These are phyloP conservation scores for Mythimna albipuncta DNA, from an alignment of 2,888 invertebrate species.

Conservation along the genomic window DNA sequence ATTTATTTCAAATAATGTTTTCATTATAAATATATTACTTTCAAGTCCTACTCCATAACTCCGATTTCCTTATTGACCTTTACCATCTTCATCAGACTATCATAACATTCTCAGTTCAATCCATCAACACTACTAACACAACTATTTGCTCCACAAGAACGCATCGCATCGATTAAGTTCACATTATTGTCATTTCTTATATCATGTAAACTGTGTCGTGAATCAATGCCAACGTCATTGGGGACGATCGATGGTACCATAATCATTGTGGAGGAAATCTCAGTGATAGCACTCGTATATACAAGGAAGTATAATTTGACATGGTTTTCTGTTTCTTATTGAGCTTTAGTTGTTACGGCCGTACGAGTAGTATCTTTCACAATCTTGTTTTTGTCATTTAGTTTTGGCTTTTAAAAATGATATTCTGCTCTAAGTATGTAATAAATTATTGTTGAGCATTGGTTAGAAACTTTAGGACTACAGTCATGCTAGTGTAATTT, in stretches of 20 bases:
- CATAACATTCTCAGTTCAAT: constrained; percentile 9
- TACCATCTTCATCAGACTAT: not conserved
- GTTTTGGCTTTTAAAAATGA: not conserved
- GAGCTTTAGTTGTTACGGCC: not conserved
- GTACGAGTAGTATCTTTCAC: no score
- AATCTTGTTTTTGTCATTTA: not conserved
- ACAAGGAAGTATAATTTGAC: constrained; percentile 19
- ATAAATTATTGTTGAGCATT: not conserved
- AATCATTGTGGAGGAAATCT: constrained; percentile 35
- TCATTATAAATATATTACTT: not conserved
- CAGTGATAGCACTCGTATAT: constrained; percentile 3
- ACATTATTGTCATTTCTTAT: constrained; percentile 58
- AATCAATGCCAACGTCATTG: constrained; percentile 54
- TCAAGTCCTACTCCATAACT: constrained; percentile 1
- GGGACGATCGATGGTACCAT: constrained; percentile 48
- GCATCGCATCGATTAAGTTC: constrained; percentile 56
- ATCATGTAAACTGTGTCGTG: constrained; percentile 51
- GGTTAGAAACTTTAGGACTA: not conserved
- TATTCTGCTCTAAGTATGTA: no score
- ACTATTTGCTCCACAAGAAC: constrained; percentile 29
- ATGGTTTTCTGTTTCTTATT: constrained; percentile 18
- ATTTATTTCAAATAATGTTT: no score
- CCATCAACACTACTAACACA: constrained; percentile 8
- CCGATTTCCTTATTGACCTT: not conserved
- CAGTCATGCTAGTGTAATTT: not conserved